These are phyloP conservation scores for Piprites chloris DNA, from an alignment of 2,113 vertebrate species.

Conservation along the genomic window DNA sequence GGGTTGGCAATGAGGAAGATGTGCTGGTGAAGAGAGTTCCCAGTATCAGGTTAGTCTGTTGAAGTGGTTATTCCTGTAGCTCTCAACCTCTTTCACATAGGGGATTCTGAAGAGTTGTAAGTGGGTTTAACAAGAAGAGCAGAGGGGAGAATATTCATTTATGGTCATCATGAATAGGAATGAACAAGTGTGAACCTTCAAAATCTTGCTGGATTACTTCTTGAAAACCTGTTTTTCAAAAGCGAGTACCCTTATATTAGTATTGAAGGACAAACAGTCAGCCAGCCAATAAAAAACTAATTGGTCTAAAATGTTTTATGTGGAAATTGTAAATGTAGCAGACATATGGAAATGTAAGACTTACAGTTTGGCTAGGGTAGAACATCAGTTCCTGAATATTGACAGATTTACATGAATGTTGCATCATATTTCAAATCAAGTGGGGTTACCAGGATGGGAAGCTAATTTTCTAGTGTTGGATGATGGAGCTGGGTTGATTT, in stretches of 20 bases:
- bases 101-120: neutral
- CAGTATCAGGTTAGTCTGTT: neutral
- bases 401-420: neutral
- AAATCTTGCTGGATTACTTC: neutral
- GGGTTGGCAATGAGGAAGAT: neutral
- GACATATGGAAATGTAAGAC: neutral
- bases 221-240: neutral
- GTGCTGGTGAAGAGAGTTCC: neutral
- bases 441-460: neutral
- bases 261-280: neutral
- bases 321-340: neutral
- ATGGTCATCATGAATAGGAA: neutral
- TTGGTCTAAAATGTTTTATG: neutral
- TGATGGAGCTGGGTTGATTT: neutral
- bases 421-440: neutral
- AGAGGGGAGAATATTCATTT: neutral
- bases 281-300: neutral
- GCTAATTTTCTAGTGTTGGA: neutral
- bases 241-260: neutral
- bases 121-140: neutral
- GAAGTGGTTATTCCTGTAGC: neutral
- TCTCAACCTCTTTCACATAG: neutral
- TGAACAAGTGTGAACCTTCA: neutral
- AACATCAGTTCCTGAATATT: neutral
- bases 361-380: slow-evolving; percentile 7